Evolutionary conservation across 2,113 vertebrate genomes (phyloP).

Genomic region (Oncorhynchus gorbuscha): DNA sequence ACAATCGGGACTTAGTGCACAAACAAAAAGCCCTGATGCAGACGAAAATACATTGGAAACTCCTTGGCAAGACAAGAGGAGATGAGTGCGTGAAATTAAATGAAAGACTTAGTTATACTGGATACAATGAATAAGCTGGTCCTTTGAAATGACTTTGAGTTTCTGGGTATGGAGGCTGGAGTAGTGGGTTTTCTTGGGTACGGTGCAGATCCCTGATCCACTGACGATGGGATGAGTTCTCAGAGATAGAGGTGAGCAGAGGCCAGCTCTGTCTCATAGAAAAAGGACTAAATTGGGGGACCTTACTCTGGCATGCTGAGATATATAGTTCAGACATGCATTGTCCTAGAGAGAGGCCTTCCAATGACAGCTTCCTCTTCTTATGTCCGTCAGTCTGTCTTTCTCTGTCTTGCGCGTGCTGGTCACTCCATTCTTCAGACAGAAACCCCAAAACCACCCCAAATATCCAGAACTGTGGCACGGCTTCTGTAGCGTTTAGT

Average conservation of each 20-base stretch:
- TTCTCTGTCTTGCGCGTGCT: not conserved
- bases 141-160: conserved; percentile 42
- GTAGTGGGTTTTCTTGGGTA: conserved; percentile 45
- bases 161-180: conserved; percentile 35
- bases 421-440: conserved; percentile 10
- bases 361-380: not conserved
- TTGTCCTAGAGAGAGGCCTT: conserved; percentile 35
- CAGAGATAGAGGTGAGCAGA: conserved; percentile 48
- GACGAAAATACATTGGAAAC: conserved; percentile 25
- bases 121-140: conserved; percentile 28
- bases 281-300: conserved; percentile 31
- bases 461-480: conserved; percentile 23
- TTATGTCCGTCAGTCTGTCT: too few relatives aligned
- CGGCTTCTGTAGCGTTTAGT: conserved; percentile 20
- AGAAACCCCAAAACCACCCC: conserved; percentile 8
- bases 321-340: conserved; percentile 14
- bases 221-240: conserved; percentile 18
- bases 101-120: conserved; percentile 15
- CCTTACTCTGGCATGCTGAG: conserved; percentile 48
- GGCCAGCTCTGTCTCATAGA: conserved; percentile 61
- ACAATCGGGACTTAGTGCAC: conserved; percentile 10
- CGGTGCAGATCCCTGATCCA: conserved; percentile 56
- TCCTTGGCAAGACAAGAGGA: conserved; percentile 3
- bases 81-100: not conserved
- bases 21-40: conserved; percentile 14